phyloP scores from a whole-genome alignment of 2,113 vertebrate genomes.

The Chloropsis hardwickii region DNA sequence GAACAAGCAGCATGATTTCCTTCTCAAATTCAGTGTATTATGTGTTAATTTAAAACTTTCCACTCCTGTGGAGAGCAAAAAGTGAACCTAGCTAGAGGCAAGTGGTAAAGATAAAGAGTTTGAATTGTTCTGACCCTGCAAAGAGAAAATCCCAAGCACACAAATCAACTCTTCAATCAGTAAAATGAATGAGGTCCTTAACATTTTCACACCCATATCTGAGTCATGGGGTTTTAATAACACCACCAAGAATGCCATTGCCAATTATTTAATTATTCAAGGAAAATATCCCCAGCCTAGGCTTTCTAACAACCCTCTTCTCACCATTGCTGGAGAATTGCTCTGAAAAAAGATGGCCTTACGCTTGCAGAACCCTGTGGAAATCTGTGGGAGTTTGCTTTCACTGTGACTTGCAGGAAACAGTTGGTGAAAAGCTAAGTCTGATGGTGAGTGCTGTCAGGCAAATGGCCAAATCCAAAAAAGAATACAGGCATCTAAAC shows the following conservation, averaged over 20 bases:
- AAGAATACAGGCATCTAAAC: neutral
- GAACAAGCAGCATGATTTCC: neutral
- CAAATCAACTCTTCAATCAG: neutral
- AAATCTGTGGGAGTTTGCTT: constrained; percentile 45
- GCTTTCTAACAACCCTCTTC: neutral
- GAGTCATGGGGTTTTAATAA: constrained; percentile 15
- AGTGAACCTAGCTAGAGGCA: neutral
- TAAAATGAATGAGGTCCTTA: neutral
- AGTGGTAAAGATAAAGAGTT: neutral
- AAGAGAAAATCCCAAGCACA: constrained; percentile 1
- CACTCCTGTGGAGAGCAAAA: neutral
- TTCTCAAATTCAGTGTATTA: neutral
- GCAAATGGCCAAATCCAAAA: constrained; percentile 13
- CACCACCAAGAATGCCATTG: neutral
- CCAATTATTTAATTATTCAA: constrained; percentile 20
- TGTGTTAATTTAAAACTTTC: neutral
- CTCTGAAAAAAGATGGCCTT: constrained; percentile 13
- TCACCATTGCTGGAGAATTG: neutral
- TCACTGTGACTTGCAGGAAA: constrained; percentile 17
- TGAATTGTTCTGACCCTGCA: neutral
- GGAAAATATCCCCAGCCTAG: neutral
- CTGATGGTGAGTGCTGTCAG: neutral
- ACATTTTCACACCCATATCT: neutral
- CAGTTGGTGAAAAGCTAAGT: constrained; percentile 36
- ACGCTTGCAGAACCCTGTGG: neutral